A percentile compares a stretch with the other conserved stretches of the same genome.
phyloP scores from a whole-genome alignment of 2,888 invertebrate species.

The Ceriagrion tenellum region DNA sequence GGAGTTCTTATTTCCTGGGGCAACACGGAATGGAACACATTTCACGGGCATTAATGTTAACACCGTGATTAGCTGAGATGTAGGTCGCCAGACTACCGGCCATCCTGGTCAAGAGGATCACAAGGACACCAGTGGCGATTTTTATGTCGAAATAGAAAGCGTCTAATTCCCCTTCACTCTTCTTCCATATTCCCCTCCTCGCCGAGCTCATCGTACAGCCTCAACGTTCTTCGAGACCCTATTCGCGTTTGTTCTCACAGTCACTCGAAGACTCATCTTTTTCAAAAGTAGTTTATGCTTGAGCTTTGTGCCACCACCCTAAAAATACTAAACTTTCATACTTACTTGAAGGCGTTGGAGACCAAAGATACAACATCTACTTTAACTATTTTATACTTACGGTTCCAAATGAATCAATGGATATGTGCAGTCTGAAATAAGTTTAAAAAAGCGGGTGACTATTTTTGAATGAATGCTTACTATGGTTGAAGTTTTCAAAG shows the following conservation, averaged over 20 bases:
- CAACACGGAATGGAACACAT: not conserved
- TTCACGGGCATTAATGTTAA: constrained; percentile 44
- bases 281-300: no score
- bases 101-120: constrained; percentile 50
- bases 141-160: constrained; percentile 60
- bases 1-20: not conserved
- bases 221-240: not conserved
- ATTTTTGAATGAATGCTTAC: no score
- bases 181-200: not conserved
- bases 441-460: no score
- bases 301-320: not conserved
- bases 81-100: constrained; percentile 43
- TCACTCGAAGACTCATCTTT: no score
- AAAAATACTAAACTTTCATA: not conserved
- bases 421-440: no score
- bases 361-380: not conserved
- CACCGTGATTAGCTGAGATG: constrained; percentile 33
- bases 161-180: not conserved
- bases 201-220: not conserved
- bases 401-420: no score
- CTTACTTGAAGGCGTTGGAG: not conserved
- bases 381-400: not conserved
- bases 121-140: constrained; percentile 23
- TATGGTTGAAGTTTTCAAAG: no score
- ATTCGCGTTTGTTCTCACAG: no score